A percentile compares a stretch with the other conserved stretches of the same genome.
Evolutionary conservation across 2,797 vertebrate species (phyloP).

Genomic region (Enteromius unitaeniatus): DNA sequence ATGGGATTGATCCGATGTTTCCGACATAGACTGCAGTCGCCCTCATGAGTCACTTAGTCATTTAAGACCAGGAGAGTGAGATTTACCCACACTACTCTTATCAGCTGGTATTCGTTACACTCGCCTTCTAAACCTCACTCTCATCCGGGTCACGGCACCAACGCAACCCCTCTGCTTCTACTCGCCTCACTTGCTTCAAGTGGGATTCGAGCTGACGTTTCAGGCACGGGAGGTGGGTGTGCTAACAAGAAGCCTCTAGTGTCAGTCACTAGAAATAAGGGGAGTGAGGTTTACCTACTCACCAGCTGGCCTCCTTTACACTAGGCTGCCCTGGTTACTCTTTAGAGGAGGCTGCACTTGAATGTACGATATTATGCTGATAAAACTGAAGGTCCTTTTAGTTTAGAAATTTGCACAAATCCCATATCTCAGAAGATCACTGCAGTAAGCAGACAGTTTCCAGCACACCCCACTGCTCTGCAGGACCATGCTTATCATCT

Average conservation of each 20-base stretch:
- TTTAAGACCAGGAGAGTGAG: neutral
- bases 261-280: neutral
- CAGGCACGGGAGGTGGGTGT: neutral
- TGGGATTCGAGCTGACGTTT: neutral
- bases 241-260: neutral
- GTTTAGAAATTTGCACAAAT: slow-evolving; percentile 5
- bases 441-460: neutral
- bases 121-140: neutral
- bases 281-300: neutral
- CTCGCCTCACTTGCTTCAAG: neutral
- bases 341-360: neutral
- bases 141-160: neutral
- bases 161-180: neutral
- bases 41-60: neutral
- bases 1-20: neutral
- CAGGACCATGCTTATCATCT: slow-evolving; percentile 29
- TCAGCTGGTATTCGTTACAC: neutral
- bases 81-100: neutral
- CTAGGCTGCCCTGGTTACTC: neutral
- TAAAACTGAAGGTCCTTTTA: neutral
- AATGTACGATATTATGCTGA: neutral
- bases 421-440: neutral
- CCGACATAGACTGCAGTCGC: neutral
- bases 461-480: neutral
- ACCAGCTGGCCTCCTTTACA: neutral